Evolutionary conservation across 2,888 invertebrate genomes (phyloP).

Genomic region (Cantharis rufa): DNA sequence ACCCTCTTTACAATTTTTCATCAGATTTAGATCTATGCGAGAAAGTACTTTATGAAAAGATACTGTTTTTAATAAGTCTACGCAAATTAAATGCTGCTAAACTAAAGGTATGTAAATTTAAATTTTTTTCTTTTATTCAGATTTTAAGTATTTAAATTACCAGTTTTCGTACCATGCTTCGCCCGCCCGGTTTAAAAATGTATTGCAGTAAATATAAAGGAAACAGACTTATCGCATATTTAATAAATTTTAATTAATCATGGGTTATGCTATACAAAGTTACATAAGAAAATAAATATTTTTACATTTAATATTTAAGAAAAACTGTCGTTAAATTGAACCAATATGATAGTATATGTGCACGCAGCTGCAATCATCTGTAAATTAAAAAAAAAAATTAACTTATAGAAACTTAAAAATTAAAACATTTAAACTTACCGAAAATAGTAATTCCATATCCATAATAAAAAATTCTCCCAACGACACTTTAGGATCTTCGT

Average conservation of each 20-base stretch:
- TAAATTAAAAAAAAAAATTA: not conserved
- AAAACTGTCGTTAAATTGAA: not conserved
- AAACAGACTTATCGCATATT: no score
- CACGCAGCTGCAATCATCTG: not conserved
- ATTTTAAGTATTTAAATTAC: no score
- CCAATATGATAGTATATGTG: not conserved
- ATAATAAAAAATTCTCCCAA: not conserved
- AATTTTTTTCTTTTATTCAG: no score
- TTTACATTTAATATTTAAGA: no score
- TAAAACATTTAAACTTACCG: not conserved
- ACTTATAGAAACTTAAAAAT: not conserved
- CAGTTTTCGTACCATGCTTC: no score
- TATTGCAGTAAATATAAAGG: no score
- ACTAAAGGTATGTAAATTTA: no score
- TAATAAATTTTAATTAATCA: no score
- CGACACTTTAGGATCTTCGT: not conserved
- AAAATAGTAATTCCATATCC: not conserved
- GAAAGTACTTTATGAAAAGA: not conserved
- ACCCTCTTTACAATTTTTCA: conserved; percentile 42
- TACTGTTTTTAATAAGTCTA: not conserved
- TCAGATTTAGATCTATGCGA: conserved; percentile 9
- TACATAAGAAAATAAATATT: no score
- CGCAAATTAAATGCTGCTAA: not conserved
- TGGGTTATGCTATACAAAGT: no score
- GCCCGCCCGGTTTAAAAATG: no score